Base-by-base conservation (phyloP, 2,113 vertebrate genomes). In the Baryphthengus martii region DNA sequence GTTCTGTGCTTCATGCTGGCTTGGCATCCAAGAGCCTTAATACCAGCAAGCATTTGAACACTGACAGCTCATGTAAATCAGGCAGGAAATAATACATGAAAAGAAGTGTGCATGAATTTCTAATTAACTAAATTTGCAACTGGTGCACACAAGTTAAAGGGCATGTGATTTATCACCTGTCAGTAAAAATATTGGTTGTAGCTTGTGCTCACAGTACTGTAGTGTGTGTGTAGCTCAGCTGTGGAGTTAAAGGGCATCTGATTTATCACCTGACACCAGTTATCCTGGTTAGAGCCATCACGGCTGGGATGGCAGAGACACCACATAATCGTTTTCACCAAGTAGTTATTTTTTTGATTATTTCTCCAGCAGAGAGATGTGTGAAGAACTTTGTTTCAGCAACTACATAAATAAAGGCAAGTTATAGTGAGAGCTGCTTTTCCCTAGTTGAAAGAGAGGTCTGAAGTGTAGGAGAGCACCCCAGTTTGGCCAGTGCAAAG, bases 81-180 rank as follows among this genome's bases (percentile, higher is more conserved):
- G 17, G 2, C 87, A 70, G 93, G 92, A 92, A 95, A 96, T 93
- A 93, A 92, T 66, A 89, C 81, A 74, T 44, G 91, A 88, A 90
- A 91, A 84, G 66, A 95, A 96, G 79, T 25, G 71, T 85, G 92
- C 76, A 29, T 81, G 96, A 75, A 96, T 97, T 96, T 95, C 94
- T 96, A 97, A 96, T 97, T 96, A 95, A 95, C 90, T 70, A 25
- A 62, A 95, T 97, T 95, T 97, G 96, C 88, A 95, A 92, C 93
- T 86, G 93, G 90, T 92, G 82, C 75, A 42, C 74, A 66, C 84
- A n/a, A 95, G 96, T 96, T 93, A 97, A 97, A 97, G 97, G 97
- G 93, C 94, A 92, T 53, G 84, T 95, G 93, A 97, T 97, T 97
- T 93, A 96, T 96, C 96, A 96, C 79, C 91, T 96, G 90, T 94